These are phyloP conservation scores for Petrocephalus sullivani DNA, from an alignment of 2,797 vertebrate genomes.

Conservation along the genomic window DNA sequence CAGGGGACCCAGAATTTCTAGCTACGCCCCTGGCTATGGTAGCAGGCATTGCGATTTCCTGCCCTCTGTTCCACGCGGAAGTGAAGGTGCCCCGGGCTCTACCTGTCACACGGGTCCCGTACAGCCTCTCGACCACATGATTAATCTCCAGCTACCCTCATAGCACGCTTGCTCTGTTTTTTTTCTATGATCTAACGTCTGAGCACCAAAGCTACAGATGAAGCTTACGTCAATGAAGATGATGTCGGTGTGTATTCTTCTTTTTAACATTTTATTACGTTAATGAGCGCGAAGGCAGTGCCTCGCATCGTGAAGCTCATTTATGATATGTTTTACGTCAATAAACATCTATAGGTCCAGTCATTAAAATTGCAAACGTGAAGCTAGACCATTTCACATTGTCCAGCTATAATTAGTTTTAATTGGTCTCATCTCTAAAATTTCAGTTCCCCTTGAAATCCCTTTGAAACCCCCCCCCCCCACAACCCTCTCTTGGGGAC, in stretches of 20 bases:
- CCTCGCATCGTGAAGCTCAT: neutral
- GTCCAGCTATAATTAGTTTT: constrained; percentile 21
- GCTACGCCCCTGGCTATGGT: too few species aligned
- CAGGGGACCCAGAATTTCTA: too few species aligned
- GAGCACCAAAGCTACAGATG: too few species aligned
- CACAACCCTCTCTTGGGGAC: neutral
- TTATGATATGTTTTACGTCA: neutral
- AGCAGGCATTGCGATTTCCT: too few species aligned
- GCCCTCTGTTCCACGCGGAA: too few species aligned
- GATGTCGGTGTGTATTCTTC: neutral
- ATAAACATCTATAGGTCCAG: neutral
- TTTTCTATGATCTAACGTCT: too few species aligned
- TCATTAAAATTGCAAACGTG: neutral
- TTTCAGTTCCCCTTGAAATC: constrained; percentile 21
- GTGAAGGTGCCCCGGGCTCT: too few species aligned
- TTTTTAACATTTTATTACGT: neutral
- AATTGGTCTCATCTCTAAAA: constrained; percentile 11
- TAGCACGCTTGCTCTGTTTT: too few species aligned
- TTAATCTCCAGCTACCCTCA: too few species aligned
- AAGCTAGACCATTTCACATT: neutral
- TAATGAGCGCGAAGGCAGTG: neutral
- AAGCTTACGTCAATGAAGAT: neutral
- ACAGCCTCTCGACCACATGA: too few species aligned
- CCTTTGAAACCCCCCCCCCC: neutral
- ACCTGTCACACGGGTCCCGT: too few species aligned